phyloP scores from a whole-genome alignment of 2,113 vertebrate genomes.

The Ophthalmotilapia sp. region DNA sequence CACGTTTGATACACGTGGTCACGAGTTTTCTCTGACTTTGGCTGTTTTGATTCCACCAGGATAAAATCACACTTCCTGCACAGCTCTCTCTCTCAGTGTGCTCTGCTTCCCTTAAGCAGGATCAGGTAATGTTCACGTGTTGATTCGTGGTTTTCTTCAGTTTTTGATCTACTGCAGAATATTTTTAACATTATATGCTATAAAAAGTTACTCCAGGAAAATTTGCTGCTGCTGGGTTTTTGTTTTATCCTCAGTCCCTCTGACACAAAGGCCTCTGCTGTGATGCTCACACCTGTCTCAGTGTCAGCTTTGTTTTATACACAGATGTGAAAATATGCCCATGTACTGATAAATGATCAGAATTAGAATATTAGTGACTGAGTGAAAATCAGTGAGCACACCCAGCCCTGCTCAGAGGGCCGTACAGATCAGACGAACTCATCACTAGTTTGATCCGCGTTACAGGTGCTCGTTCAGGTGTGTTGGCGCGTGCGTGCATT shows the following conservation, averaged over 20 bases:
- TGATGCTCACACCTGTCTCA: background rate
- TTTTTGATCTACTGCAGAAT: background rate
- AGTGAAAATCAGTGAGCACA: background rate
- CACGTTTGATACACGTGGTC: background rate
- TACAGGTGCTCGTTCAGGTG: background rate
- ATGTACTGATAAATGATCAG: background rate
- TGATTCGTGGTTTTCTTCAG: background rate
- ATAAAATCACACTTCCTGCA: background rate
- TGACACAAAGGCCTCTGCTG: background rate
- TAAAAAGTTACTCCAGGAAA: background rate
- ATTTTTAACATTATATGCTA: background rate
- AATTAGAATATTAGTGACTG: background rate
- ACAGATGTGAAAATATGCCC: background rate
- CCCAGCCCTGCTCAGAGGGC: background rate
- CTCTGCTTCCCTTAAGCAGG: background rate
- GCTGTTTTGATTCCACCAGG: background rate
- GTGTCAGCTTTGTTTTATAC: background rate
- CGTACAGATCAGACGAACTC: background rate
- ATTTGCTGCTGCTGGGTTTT: background rate
- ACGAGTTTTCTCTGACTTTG: background rate
- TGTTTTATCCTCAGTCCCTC: background rate
- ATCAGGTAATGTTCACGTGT: background rate
- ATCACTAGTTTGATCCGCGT: background rate
- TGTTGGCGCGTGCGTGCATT: background rate
- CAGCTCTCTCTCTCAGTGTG: background rate